Evolutionary conservation across 2,888 invertebrate genomes (phyloP).

Genomic region (Phaedon cochleariae): DNA sequence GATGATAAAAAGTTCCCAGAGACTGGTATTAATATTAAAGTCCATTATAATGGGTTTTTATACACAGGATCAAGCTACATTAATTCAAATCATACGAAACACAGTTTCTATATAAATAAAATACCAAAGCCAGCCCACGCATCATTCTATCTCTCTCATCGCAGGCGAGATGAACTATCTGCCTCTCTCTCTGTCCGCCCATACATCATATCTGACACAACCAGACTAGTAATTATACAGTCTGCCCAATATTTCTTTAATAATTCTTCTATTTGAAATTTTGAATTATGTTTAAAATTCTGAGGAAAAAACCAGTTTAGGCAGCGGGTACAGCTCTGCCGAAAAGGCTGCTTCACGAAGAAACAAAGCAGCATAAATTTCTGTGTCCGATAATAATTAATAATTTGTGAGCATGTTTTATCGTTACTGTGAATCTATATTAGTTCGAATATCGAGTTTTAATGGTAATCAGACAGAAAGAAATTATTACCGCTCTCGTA

Average conservation of each 20-base stretch:
- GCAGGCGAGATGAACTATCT: neutral
- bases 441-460: conserved; percentile 41
- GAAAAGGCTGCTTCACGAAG: conserved; percentile 30
- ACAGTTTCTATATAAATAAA: conserved; percentile 58
- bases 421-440: conserved; percentile 39
- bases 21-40: conserved; percentile 42
- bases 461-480: conserved; percentile 38
- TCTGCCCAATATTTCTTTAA: conserved; percentile 55
- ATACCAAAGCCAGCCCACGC: conserved; percentile 54
- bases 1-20: conserved; percentile 40
- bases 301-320: conserved; percentile 45
- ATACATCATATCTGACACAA: conserved; percentile 58
- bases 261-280: conserved; percentile 58
- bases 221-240: conserved; percentile 58
- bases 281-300: conserved; percentile 55
- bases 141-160: conserved; percentile 33
- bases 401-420: conserved; percentile 43
- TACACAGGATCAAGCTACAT: conserved; percentile 46
- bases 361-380: conserved; percentile 49
- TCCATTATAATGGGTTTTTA: conserved; percentile 49
- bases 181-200: conserved; percentile 44
- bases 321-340: conserved; percentile 36
- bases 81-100: conserved; percentile 55
- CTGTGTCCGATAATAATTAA: conserved; percentile 50
- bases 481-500: conserved; percentile 32